Evolutionary conservation across 1,140 invertebrate species (phyloP).

Genomic region (Philaenus spumarius): DNA sequence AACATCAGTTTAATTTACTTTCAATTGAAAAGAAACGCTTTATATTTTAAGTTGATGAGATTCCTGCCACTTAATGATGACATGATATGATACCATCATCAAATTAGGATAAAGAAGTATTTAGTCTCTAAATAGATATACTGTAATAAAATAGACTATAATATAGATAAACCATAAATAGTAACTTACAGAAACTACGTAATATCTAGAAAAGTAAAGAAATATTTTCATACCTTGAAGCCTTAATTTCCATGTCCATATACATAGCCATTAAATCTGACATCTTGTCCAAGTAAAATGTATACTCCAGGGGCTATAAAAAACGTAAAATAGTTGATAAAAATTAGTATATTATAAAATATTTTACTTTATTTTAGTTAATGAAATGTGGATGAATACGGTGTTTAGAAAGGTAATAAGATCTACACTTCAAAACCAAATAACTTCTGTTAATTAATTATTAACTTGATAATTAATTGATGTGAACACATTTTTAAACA

Average conservation of each 20-base stretch:
- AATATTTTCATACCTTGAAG: constrained; percentile 34
- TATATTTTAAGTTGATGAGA: background rate
- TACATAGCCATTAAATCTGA: constrained; percentile 43
- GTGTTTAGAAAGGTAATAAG: too few species aligned
- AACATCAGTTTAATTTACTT: too few species aligned
- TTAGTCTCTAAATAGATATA: background rate
- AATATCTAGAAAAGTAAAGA: background rate
- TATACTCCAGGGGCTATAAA: constrained; percentile 38
- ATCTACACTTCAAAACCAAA: too few species aligned
- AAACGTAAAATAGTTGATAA: constrained; percentile 20
- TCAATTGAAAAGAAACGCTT: too few species aligned
- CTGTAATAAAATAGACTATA: background rate
- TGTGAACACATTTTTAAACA: too few species aligned
- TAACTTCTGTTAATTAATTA: too few species aligned
- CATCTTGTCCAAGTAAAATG: constrained; percentile 42
- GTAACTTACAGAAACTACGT: background rate
- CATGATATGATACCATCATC: background rate
- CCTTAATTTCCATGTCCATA: constrained; percentile 44
- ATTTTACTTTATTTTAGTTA: too few species aligned
- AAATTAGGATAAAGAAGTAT: background rate
- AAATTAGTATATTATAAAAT: too few species aligned
- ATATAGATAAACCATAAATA: background rate
- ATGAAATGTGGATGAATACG: too few species aligned
- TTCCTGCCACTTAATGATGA: background rate
- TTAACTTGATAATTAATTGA: too few species aligned